Evolutionary conservation across 2,888 invertebrate genomes (phyloP), one percentile per base, ranked within the genome.

Genomic region (Hirtodrosophila trivittata): DNA sequence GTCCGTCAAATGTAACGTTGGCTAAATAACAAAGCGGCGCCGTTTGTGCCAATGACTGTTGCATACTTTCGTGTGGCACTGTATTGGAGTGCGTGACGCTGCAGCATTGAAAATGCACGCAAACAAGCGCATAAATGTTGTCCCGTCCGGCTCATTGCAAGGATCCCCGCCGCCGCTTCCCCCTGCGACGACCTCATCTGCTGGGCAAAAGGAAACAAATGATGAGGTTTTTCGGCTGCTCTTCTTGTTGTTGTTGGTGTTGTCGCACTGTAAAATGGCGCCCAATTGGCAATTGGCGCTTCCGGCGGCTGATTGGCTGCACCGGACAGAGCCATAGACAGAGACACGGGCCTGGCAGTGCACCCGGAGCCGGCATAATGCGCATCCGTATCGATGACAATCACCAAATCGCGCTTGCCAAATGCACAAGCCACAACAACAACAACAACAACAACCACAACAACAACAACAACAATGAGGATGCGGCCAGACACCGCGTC

Each of bases 351-450:
- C 28, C 12, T n/a, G 26, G 43, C 32, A 26, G 14, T 28, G 52
- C 47, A 56, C 45, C 51, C 21, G 28, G 32, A 75, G 51, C 63
- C 70, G 65, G 60, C 81, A 81, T 81, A 74, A 84, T 81, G 67
- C 62, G 72, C 75, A 80, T 83, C 83, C 83, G 75, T 80, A 80
- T 77, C 81, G 83, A 82, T 85, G 77, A 77, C 77, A 82, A 84
- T 77, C 80, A 70, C 55, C 83, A 76, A 84, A 84, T 67, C 70
- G 67, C 64, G 67, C 72, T 77, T 81, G 76, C 86, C 78, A 86
- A 86, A 67, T 78, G 75, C 69, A 80, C 59, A 62, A 38, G 32
- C 56, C 59, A 21, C 57, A 57, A 26, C 45, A 63, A 54, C 54
- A 66, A 21, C 45, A 55, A 38, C 45, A 37, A 32, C 54, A 41